Percentiles rank a stretch among this genome's conserved stretches.
These are phyloP conservation scores for Pseudopodoces humilis DNA, from an alignment of 2,113 vertebrate species.

Conservation along the genomic window DNA sequence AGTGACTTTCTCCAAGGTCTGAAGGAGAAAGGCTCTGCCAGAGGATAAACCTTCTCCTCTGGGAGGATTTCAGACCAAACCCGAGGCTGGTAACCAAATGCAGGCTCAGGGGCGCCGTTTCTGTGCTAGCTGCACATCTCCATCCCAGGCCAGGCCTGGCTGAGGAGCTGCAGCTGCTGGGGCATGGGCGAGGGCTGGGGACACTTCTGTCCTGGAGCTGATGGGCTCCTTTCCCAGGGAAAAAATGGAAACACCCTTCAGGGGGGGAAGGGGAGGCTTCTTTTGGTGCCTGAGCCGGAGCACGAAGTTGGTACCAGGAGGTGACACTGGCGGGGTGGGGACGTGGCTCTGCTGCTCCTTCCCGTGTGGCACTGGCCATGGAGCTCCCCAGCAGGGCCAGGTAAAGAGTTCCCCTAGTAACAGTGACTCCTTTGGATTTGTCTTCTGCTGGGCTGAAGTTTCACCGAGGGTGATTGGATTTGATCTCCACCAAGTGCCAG, in stretches of 20 bases:
- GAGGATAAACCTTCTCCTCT: neutral
- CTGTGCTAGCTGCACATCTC: neutral
- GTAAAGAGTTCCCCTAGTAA: rapidly evolving
- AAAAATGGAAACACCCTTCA: no score
- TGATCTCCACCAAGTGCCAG: rapidly evolving
- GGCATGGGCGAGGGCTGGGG: neutral
- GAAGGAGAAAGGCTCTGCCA: neutral
- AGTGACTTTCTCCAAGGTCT: neutral
- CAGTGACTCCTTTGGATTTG: neutral
- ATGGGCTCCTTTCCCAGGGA: neutral
- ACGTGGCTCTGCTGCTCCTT: neutral
- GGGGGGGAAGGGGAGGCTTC: neutral
- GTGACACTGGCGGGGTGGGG: rapidly evolving
- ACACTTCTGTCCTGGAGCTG: neutral
- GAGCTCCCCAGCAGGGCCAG: neutral
- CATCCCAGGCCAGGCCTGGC: neutral
- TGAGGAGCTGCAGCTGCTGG: neutral
- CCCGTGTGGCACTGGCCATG: rapidly evolving
- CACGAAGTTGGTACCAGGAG: rapidly evolving
- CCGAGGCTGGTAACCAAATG: neutral
- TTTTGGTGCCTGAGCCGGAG: neutral
- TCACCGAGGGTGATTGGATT: neutral
- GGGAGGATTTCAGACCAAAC: neutral
- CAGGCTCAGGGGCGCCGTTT: neutral
- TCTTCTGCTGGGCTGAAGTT: neutral